Evolutionary conservation across 2,113 vertebrate genomes (phyloP).

Genomic region (Vidua chalybeata): DNA sequence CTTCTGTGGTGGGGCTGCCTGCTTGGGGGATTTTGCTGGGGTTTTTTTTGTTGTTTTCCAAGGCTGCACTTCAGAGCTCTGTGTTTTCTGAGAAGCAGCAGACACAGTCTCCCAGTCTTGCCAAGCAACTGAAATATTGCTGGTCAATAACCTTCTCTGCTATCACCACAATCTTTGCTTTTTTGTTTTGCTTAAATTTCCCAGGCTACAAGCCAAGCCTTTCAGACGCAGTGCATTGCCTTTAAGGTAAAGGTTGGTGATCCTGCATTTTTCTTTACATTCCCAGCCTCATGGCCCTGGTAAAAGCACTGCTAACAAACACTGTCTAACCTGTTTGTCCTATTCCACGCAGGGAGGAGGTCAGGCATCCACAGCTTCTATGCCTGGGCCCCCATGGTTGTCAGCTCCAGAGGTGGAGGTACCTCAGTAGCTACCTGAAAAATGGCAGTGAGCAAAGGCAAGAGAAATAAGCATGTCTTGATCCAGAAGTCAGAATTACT

Average conservation of each 20-base stretch:
- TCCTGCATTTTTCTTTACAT: background rate
- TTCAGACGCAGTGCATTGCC: background rate
- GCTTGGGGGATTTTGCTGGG: background rate
- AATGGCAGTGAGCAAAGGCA: background rate
- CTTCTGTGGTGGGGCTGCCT: background rate
- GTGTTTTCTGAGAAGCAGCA: background rate
- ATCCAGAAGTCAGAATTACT: background rate
- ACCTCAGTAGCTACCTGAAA: background rate
- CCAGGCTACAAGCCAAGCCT: background rate
- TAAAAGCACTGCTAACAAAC: background rate
- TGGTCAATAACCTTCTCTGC: background rate
- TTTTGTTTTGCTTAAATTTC: background rate
- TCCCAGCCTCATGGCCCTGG: background rate
- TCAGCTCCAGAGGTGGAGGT: background rate
- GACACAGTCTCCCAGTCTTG: background rate
- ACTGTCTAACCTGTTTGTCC: background rate
- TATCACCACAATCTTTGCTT: background rate
- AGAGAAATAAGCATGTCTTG: background rate
- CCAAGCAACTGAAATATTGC: background rate
- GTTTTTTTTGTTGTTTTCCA: background rate
- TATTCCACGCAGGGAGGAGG: background rate
- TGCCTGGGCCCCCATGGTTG: rapidly evolving
- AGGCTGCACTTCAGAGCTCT: background rate
- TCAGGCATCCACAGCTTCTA: background rate
- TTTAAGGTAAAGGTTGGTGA: background rate